These are phyloP conservation scores for Sebastes kiyomatsui DNA, from an alignment of 2,797 vertebrate genomes.

Conservation along the genomic window DNA sequence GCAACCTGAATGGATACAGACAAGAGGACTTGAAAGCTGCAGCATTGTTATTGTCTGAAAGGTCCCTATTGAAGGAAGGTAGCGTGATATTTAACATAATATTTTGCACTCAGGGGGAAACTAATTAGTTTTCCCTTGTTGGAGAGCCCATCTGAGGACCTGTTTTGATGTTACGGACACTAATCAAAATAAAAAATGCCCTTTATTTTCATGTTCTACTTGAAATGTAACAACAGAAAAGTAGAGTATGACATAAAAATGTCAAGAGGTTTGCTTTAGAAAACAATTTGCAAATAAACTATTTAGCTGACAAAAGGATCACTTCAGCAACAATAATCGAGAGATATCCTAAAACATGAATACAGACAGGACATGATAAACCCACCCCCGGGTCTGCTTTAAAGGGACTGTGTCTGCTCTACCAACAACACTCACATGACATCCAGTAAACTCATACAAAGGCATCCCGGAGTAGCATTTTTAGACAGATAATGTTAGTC, in stretches of 20 bases:
- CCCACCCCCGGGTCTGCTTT: background rate
- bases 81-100: slow-evolving; percentile 47
- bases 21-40: slow-evolving; percentile 63
- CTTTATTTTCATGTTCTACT: slow-evolving; percentile 32
- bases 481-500: slow-evolving; percentile 50
- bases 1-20: slow-evolving; percentile 42
- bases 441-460: slow-evolving; percentile 22
- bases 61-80: slow-evolving; percentile 50
- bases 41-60: slow-evolving; percentile 61
- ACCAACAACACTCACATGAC: slow-evolving; percentile 19
- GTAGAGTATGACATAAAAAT: slow-evolving; percentile 36
- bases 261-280: slow-evolving; percentile 38
- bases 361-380: background rate
- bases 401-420: background rate
- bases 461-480: slow-evolving; percentile 9
- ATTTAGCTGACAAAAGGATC: slow-evolving; percentile 3
- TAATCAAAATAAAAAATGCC: slow-evolving; percentile 47
- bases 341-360: background rate
- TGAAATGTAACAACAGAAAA: slow-evolving; percentile 23
- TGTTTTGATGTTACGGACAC: slow-evolving; percentile 35
- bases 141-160: slow-evolving; percentile 41
- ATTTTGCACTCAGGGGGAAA: slow-evolving; percentile 38
- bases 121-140: slow-evolving; percentile 54
- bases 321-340: background rate
- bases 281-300: slow-evolving; percentile 4